Evolutionary conservation across 1,140 invertebrate species (phyloP).

Genomic region (Battus philenor): DNA sequence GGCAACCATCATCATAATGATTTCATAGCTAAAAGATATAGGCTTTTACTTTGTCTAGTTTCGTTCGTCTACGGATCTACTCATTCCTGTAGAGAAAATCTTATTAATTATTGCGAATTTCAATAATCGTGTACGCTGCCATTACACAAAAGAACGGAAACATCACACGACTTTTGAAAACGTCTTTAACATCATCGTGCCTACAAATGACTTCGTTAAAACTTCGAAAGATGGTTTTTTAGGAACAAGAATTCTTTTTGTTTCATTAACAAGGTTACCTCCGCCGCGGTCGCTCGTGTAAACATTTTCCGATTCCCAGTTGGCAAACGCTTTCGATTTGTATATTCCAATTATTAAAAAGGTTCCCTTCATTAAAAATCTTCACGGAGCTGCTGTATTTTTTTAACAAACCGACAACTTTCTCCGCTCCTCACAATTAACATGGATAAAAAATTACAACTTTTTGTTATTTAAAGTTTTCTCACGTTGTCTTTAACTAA

Average conservation of each 20-base stretch:
- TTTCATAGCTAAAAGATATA: background rate
- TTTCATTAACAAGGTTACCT: conserved; percentile 13
- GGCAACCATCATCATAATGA: background rate
- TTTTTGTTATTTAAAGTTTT: too few relatives aligned
- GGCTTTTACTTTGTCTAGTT: background rate
- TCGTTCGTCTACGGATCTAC: too few relatives aligned
- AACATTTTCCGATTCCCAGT: background rate
- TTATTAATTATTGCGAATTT: background rate
- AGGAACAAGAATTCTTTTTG: conserved; percentile 3
- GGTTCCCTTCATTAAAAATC: too few relatives aligned
- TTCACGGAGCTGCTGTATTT: too few relatives aligned
- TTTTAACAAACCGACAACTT: too few relatives aligned
- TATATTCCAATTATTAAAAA: too few relatives aligned
- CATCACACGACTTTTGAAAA: conserved; percentile 4
- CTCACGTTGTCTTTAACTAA: too few relatives aligned
- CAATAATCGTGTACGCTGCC: background rate
- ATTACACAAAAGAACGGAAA: too few relatives aligned
- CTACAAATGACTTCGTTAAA: conserved; percentile 15
- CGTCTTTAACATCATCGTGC: background rate
- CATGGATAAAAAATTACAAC: too few relatives aligned
- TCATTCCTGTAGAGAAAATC: background rate
- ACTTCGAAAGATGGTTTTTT: conserved; percentile 3
- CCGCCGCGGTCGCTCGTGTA: conserved; percentile 4
- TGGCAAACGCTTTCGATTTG: conserved; percentile 8
- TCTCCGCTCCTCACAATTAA: too few relatives aligned